Conservation (phyloP, 2,113 vertebrate species). For the Cyanistes caeruleus region DNA sequence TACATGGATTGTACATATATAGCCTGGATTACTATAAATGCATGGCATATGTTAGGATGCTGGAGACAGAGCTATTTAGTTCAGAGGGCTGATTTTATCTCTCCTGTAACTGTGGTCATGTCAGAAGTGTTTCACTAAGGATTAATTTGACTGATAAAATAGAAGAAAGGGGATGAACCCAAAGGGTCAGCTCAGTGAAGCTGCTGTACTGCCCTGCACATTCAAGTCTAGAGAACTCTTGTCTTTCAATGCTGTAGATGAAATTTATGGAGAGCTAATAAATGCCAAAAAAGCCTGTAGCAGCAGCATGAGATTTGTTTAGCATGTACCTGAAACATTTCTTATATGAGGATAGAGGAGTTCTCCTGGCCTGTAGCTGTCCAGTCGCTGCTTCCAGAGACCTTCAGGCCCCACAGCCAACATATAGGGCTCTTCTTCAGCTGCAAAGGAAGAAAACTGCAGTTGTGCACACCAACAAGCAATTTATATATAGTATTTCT, state of each 20-base stretch:
- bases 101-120: neutral
- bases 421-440: constrained; percentile 67
- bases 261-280: neutral
- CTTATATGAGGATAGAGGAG: constrained; percentile 54
- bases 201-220: neutral
- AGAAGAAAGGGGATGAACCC: neutral
- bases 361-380: constrained; percentile 70
- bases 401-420: constrained; percentile 70
- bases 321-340: constrained; percentile 74
- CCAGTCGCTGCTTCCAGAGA: constrained; percentile 75
- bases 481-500: neutral
- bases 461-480: neutral
- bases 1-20: neutral
- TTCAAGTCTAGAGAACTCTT: neutral
- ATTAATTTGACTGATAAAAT: neutral
- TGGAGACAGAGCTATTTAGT: neutral
- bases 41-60: neutral
- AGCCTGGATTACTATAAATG: neutral
- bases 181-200: neutral
- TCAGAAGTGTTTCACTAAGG: neutral
- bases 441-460: constrained; percentile 40
- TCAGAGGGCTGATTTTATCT: neutral
- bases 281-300: neutral
- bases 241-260: neutral
- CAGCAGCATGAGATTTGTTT: neutral